These are phyloP conservation scores for Ceyx cyanopectus DNA, from an alignment of 2,113 vertebrate genomes.

Conservation along the genomic window DNA sequence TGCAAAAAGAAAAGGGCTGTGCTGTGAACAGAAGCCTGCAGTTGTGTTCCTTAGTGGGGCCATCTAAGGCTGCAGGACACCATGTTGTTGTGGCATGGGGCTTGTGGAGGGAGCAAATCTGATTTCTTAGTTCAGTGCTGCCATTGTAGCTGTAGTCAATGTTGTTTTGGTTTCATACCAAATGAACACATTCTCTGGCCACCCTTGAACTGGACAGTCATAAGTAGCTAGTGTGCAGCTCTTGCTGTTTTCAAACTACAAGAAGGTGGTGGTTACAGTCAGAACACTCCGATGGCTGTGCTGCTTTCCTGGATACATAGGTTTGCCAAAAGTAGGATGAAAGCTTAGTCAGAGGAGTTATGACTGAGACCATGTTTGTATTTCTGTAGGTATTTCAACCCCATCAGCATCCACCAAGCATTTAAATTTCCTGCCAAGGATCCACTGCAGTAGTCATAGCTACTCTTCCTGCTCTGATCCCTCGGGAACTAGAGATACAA, in stretches of 20 bases:
- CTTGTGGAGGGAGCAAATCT: not conserved
- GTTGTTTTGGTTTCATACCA: not conserved
- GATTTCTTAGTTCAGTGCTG: not conserved
- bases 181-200: not conserved
- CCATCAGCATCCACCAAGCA: not conserved
- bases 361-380: not conserved
- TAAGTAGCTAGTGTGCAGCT: not conserved
- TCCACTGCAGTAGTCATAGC: not conserved
- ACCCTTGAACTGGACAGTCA: accelerated
- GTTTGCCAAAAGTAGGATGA: not conserved
- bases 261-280: not conserved
- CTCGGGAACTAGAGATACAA: not conserved
- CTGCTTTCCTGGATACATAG: not conserved
- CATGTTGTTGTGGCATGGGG: not conserved
- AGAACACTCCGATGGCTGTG: not conserved
- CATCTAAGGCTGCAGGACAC: not conserved
- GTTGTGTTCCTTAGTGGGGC: not conserved
- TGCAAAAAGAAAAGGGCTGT: not conserved
- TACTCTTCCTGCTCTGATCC: not conserved
- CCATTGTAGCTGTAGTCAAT: not conserved
- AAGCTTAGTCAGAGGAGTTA: not conserved
- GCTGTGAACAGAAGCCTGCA: not conserved
- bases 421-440: not conserved
- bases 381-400: not conserved
- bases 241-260: not conserved